These are phyloP conservation scores for Capitulum mitella DNA, from an alignment of 2,888 invertebrate genomes.

Conservation along the genomic window DNA sequence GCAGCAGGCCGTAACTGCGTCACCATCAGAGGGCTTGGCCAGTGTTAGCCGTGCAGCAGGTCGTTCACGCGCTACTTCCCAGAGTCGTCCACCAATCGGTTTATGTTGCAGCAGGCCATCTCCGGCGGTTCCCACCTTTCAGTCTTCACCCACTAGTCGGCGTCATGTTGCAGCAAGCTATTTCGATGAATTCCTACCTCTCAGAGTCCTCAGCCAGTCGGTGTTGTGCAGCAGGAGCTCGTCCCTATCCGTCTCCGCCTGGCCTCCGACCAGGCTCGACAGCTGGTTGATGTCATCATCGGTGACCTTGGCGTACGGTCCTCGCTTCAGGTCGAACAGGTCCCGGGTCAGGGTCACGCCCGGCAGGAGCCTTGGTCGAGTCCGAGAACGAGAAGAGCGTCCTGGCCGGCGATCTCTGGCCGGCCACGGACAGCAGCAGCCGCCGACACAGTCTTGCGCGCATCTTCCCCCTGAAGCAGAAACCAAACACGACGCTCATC, in stretches of 20 bases:
- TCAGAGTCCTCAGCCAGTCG: conserved; percentile 63
- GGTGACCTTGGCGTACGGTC: neutral
- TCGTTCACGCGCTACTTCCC: too few species aligned
- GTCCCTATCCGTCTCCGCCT: neutral
- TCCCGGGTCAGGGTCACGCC: neutral
- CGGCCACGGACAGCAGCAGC: neutral
- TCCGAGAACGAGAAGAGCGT: conserved; percentile 9
- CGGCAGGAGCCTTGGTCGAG: neutral
- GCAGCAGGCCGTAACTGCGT: too few species aligned
- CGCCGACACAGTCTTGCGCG: neutral
- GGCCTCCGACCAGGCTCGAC: neutral
- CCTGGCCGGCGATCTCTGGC: neutral
- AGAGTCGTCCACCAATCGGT: too few species aligned
- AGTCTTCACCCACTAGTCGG: too few species aligned
- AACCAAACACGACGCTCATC: too few species aligned
- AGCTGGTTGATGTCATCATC: neutral
- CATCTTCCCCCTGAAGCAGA: too few species aligned
- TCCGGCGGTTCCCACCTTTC: too few species aligned
- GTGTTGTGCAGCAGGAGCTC: conserved; percentile 57
- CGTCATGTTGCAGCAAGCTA: too few species aligned
- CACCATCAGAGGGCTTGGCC: too few species aligned
- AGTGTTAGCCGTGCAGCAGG: too few species aligned
- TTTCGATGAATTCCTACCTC: neutral
- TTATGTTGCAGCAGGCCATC: too few species aligned
- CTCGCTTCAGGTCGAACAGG: neutral